These are phyloP conservation scores for Mola mola DNA, from an alignment of 2,113 vertebrate species.

Conservation along the genomic window DNA sequence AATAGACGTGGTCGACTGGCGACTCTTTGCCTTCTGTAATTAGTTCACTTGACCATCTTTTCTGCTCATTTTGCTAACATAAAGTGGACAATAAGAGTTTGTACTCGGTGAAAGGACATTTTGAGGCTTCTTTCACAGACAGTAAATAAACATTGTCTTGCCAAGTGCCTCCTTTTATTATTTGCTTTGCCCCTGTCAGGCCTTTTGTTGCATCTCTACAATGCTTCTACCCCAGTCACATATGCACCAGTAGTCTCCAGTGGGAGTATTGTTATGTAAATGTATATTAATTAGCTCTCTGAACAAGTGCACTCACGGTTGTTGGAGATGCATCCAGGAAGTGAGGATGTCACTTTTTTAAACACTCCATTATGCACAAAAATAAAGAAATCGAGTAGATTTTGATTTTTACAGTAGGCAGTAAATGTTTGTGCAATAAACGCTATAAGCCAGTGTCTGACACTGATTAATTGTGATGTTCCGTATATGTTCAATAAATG, in stretches of 20 bases:
- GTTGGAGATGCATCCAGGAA: conserved; percentile 5
- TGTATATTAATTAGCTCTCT: conserved; percentile 65
- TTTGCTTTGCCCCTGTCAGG: conserved; percentile 46
- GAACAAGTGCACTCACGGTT: conserved; percentile 25
- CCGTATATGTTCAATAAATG: background rate
- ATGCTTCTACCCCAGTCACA: conserved; percentile 52
- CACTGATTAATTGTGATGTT: too few relatives aligned
- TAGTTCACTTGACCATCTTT: too few relatives aligned
- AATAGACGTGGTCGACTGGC: too few relatives aligned
- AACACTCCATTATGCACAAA: background rate
- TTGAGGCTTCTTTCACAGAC: conserved; percentile 37
- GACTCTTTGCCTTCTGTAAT: too few relatives aligned
- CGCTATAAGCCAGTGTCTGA: too few relatives aligned
- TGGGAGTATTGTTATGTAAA: conserved; percentile 67
- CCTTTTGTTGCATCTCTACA: conserved; percentile 59
- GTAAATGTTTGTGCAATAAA: too few relatives aligned
- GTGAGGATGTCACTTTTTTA: background rate
- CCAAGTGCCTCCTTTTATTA: conserved; percentile 43
- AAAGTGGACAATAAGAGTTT: too few relatives aligned
- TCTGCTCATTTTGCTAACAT: too few relatives aligned
- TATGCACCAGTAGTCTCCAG: conserved; percentile 52
- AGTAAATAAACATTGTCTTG: conserved; percentile 45
- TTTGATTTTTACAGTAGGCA: too few relatives aligned
- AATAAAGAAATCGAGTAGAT: too few relatives aligned
- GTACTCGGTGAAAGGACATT: conserved; percentile 3